Conservation (phyloP, 2,797 vertebrate species). For the Myotis pilosus region DNA sequence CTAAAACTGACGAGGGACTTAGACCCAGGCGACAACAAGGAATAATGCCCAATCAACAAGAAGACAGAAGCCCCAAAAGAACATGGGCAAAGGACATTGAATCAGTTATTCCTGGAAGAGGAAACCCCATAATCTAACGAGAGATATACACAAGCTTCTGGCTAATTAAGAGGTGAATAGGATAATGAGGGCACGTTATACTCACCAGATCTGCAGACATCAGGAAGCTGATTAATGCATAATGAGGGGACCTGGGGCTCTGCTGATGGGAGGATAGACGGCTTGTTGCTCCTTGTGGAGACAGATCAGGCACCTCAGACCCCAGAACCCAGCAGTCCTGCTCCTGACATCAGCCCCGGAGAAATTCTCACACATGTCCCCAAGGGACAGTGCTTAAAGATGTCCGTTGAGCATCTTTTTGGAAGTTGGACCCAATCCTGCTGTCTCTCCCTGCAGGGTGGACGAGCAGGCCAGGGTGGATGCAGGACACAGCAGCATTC, state of each 20-base stretch:
- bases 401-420: not conserved
- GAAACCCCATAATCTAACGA: not conserved
- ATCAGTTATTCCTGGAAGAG: not conserved
- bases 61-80: not conserved
- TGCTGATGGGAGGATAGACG: not conserved
- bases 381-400: fast-evolving
- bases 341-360: not conserved
- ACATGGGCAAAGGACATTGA: not conserved
- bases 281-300: not conserved
- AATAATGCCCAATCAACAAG: not conserved
- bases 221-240: not conserved
- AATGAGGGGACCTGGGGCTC: not conserved
- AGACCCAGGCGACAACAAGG: not conserved
- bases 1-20: not conserved
- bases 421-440: no score
- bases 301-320: not conserved
- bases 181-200: not conserved
- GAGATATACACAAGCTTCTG: not conserved
- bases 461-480: not conserved
- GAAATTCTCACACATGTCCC: fast-evolving
- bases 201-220: not conserved
- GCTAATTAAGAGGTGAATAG: not conserved
- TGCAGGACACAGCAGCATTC: not conserved
- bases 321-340: not conserved
- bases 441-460: not conserved